Evolutionary conservation across 1,140 invertebrate species (phyloP).

Genomic region (Lanistes nyassanus): DNA sequence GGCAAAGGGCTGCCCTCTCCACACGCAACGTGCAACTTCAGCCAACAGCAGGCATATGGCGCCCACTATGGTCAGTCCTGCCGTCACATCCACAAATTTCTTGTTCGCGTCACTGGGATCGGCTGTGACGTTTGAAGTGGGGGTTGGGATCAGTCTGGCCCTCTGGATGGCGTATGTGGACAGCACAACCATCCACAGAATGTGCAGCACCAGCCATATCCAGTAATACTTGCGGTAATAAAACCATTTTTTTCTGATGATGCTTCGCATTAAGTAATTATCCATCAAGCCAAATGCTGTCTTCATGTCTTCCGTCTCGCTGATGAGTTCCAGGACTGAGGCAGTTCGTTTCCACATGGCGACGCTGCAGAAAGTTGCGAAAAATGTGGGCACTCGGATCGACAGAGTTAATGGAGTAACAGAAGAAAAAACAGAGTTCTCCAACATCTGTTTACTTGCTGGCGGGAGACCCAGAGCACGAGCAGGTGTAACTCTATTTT

Average conservation of each 20-base stretch:
- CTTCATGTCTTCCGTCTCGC: slow-evolving; percentile 29
- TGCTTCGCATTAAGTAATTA: slow-evolving; percentile 28
- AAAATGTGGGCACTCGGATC: not conserved
- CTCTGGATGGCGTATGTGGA: slow-evolving; percentile 37
- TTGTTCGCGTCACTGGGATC: not conserved
- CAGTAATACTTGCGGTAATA: slow-evolving; percentile 33
- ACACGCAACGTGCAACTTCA: not conserved
- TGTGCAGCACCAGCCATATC: slow-evolving; percentile 34
- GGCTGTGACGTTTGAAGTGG: not conserved
- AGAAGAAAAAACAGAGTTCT: not conserved
- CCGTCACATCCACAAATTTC: not conserved
- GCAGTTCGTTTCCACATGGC: no score
- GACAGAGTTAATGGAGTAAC: not conserved
- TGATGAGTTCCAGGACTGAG: slow-evolving; percentile 41
- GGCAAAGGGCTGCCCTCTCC: not conserved
- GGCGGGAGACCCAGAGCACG: no score
- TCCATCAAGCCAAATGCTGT: slow-evolving; percentile 39
- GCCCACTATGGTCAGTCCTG: not conserved
- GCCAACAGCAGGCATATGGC: not conserved
- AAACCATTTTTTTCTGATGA: slow-evolving; percentile 46
- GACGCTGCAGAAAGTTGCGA: no score
- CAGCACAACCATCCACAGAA: slow-evolving; percentile 35
- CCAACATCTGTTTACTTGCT: not conserved
- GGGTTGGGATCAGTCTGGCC: slow-evolving; percentile 1
- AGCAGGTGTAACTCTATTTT: not conserved